phyloP scores from a whole-genome alignment of 2,113 vertebrate genomes.

The Saimiri boliviensis region DNA sequence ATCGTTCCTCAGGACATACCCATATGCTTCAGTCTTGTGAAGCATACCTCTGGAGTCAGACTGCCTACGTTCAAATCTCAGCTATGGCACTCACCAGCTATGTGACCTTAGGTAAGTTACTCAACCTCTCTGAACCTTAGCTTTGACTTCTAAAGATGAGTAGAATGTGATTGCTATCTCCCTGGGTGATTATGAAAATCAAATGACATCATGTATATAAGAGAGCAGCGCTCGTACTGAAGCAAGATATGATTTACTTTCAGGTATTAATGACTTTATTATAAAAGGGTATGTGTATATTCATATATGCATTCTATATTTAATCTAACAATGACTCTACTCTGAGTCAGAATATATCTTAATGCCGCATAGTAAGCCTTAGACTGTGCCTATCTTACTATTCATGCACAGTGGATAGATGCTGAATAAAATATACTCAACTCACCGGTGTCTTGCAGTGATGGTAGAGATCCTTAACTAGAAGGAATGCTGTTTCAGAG shows the following conservation, averaged over 20 bases:
- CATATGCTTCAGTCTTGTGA: neutral
- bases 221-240: neutral
- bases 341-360: neutral
- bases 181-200: neutral
- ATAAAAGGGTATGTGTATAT: neutral
- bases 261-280: neutral
- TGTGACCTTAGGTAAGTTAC: neutral
- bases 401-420: neutral
- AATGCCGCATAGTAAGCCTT: neutral
- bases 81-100: neutral
- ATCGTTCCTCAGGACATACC: neutral
- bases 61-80: neutral
- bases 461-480: neutral
- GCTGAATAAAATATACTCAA: neutral
- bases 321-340: neutral
- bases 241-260: neutral
- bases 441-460: neutral
- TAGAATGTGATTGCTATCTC: neutral
- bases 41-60: neutral
- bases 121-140: neutral
- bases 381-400: constrained; percentile 15
- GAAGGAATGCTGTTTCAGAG: neutral
- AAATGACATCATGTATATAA: neutral
- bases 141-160: neutral
- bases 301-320: neutral